Percentiles rank a stretch among this genome's conserved stretches.
These are phyloP conservation scores for Sternotherus odoratus DNA, from an alignment of 2,797 vertebrate species.

Conservation along the genomic window DNA sequence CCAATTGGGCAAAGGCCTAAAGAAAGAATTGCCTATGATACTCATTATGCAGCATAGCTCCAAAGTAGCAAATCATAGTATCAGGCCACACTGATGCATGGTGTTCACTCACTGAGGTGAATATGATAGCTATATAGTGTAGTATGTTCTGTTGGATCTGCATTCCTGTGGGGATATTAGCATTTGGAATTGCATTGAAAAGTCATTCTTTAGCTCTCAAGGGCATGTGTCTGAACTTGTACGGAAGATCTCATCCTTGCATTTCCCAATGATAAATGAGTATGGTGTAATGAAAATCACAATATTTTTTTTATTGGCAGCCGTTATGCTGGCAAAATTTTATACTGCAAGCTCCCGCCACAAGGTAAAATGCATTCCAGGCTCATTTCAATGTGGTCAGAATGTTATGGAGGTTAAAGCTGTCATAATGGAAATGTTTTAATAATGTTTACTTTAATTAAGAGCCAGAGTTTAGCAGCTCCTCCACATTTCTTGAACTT, in stretches of 20 bases:
- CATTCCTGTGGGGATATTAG: constrained; percentile 66
- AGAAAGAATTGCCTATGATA: constrained; percentile 2
- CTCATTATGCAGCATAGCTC: constrained; percentile 27
- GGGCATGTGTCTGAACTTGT: constrained; percentile 67
- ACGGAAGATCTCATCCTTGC: constrained; percentile 65
- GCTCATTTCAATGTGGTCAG: constrained; percentile 56
- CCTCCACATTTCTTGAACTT: constrained; percentile 57
- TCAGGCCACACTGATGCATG: constrained; percentile 62
- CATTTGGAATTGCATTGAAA: constrained; percentile 70
- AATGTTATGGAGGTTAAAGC: constrained; percentile 59
- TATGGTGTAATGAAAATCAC: constrained; percentile 69
- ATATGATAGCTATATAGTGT: constrained; percentile 51
- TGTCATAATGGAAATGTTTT: constrained; percentile 49
- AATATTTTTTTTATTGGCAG: constrained; percentile 64
- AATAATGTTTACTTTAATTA: constrained; percentile 75
- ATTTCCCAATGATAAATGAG: constrained; percentile 59
- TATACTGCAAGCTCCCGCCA: constrained; percentile 2
- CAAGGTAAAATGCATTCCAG: constrained; percentile 35
- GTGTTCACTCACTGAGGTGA: constrained; percentile 65
- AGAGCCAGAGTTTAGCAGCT: constrained; percentile 36
- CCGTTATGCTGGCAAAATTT: constrained; percentile 1
- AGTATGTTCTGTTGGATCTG: constrained; percentile 59
- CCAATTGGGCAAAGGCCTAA: neutral
- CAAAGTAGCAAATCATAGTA: constrained; percentile 57
- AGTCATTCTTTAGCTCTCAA: constrained; percentile 71